Conservation (phyloP, 2,888 invertebrate species). For the Thera britannica region DNA sequence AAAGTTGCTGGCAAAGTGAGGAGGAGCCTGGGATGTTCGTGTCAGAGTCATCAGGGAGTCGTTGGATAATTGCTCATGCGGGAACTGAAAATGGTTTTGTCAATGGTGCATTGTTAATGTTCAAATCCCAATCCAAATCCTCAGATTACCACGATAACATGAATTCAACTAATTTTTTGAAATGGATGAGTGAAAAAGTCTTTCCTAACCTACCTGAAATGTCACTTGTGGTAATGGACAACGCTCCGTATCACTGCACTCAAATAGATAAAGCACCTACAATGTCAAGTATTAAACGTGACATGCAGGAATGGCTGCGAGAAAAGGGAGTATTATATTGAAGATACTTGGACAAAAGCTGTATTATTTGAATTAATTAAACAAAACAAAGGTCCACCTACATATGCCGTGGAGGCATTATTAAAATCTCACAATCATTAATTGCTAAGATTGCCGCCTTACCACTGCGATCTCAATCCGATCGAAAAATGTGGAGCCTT, state of each 20-base stretch:
- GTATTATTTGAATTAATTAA: not conserved
- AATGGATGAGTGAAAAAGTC: not conserved
- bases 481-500: not conserved
- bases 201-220: not conserved
- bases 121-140: not conserved
- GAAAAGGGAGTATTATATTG: not conserved
- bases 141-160: not conserved
- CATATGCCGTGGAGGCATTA: not conserved
- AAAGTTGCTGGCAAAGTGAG: constrained; percentile 1
- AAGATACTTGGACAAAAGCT: not conserved
- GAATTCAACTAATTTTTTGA: not conserved
- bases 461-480: not conserved
- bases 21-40: not conserved
- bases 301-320: not conserved
- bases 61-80: not conserved
- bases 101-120: not conserved
- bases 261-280: not conserved
- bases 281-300: not conserved
- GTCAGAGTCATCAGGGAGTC: not conserved
- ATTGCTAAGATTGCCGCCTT: not conserved
- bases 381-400: not conserved
- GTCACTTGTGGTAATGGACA: not conserved
- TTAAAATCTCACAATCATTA: not conserved
- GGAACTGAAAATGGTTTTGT: not conserved
- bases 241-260: not conserved